Percentiles rank a stretch among this genome's conserved stretches.
These are phyloP conservation scores for Corythoichthys intestinalis DNA, from an alignment of 2,113 vertebrate species.

Conservation along the genomic window DNA sequence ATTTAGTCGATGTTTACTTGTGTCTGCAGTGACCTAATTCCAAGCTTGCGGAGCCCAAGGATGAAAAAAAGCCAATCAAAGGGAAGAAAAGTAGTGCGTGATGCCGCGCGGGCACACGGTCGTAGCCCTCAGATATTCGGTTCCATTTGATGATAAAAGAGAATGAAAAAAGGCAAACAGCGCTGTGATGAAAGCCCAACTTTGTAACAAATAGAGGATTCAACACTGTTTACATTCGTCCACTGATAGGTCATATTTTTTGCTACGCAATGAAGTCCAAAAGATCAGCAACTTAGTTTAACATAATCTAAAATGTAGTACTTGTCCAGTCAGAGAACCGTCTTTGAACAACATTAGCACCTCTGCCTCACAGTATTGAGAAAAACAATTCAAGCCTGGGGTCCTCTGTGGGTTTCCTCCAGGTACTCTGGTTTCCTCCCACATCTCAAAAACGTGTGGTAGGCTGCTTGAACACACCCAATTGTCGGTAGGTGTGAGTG, in stretches of 20 bases:
- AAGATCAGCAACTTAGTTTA: not conserved
- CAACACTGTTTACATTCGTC: not conserved
- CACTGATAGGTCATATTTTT: not conserved
- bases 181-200: conserved; percentile 22
- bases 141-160: conserved; percentile 68
- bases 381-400: too few relatives aligned
- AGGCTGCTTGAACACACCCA: too few relatives aligned
- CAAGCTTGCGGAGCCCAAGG: conserved; percentile 45
- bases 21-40: conserved; percentile 57
- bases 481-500: too few relatives aligned
- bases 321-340: not conserved
- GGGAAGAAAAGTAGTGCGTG: conserved; percentile 49
- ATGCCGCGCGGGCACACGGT: conserved; percentile 64
- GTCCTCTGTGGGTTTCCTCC: too few relatives aligned
- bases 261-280: not conserved
- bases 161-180: conserved; percentile 39
- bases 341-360: not conserved
- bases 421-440: too few relatives aligned
- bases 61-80: conserved; percentile 35
- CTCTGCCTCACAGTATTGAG: too few relatives aligned
- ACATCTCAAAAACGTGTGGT: too few relatives aligned
- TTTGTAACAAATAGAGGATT: conserved; percentile 14
- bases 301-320: not conserved
- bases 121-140: conserved; percentile 60
- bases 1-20: conserved; percentile 31